phyloP scores from a whole-genome alignment of 2,888 invertebrate species.

The Brachylomia viminalis region DNA sequence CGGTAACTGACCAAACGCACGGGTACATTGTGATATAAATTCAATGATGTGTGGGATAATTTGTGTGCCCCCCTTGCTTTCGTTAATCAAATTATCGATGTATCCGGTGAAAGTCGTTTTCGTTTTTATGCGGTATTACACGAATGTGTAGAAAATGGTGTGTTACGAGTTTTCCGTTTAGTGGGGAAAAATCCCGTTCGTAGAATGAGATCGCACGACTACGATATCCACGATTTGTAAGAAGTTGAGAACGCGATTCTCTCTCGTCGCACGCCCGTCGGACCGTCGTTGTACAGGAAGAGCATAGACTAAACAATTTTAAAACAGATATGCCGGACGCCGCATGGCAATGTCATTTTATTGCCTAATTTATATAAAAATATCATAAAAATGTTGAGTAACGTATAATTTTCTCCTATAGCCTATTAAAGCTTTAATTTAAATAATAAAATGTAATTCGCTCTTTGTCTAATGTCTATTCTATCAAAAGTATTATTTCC shows the following conservation, averaged over 20 bases:
- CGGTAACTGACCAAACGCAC: constrained; percentile 82
- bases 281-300: constrained; percentile 76
- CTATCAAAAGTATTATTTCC: not conserved
- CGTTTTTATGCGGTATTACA: constrained; percentile 69
- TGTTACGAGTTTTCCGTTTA: constrained; percentile 69
- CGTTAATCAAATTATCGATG: constrained; percentile 86
- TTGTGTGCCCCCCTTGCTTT: constrained; percentile 78
- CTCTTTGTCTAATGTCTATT: not conserved
- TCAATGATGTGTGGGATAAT: constrained; percentile 79
- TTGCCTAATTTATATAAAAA: constrained; percentile 7
- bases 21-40: constrained; percentile 82
- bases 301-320: constrained; percentile 77
- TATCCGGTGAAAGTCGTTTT: constrained; percentile 86
- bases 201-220: constrained; percentile 80
- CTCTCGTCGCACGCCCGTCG: constrained; percentile 68
- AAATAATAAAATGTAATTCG: no score
- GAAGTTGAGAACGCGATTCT: constrained; percentile 75
- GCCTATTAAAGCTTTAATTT: not conserved
- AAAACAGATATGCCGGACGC: constrained; percentile 5
- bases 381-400: not conserved
- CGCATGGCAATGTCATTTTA: not conserved
- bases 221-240: constrained; percentile 81
- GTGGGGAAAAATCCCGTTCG: constrained; percentile 72
- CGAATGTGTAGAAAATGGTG: constrained; percentile 72
- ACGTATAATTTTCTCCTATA: not conserved